Evolutionary conservation across 2,797 vertebrate species (phyloP).

Genomic region (Sebastes melanostomus): DNA sequence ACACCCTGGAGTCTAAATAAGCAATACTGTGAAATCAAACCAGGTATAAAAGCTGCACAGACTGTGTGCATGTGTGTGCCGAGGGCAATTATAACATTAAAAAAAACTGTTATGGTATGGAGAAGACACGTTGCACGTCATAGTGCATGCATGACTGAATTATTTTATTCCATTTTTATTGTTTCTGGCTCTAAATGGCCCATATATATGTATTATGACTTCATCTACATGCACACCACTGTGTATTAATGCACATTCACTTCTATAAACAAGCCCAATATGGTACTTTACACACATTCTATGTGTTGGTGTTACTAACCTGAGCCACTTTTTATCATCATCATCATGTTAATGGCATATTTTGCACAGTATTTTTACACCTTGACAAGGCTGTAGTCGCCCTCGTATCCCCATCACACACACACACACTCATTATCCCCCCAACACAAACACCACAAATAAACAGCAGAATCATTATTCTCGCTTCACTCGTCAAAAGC

Average conservation of each 20-base stretch:
- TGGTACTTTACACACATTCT: conserved; percentile 14
- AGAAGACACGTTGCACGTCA: neutral
- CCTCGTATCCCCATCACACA: neutral
- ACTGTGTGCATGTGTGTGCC: neutral
- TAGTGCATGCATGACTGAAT: neutral
- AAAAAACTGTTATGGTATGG: neutral
- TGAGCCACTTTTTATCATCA: neutral
- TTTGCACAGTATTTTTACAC: conserved; percentile 18
- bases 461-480: conserved; percentile 59
- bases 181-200: neutral
- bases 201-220: neutral
- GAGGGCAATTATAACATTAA: neutral
- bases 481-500: conserved; percentile 53
- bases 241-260: conserved; percentile 13
- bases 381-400: neutral
- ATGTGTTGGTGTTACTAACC: neutral
- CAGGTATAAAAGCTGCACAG: neutral
- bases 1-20: conserved; percentile 3
- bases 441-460: conserved; percentile 51
- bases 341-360: neutral
- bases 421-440: conserved; percentile 15
- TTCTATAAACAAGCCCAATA: neutral
- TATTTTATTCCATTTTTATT: neutral
- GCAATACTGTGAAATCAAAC: conserved; percentile 10
- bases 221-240: neutral